These are phyloP conservation scores for Callitettix versicolor DNA, from an alignment of 1,140 invertebrate species.

Conservation along the genomic window DNA sequence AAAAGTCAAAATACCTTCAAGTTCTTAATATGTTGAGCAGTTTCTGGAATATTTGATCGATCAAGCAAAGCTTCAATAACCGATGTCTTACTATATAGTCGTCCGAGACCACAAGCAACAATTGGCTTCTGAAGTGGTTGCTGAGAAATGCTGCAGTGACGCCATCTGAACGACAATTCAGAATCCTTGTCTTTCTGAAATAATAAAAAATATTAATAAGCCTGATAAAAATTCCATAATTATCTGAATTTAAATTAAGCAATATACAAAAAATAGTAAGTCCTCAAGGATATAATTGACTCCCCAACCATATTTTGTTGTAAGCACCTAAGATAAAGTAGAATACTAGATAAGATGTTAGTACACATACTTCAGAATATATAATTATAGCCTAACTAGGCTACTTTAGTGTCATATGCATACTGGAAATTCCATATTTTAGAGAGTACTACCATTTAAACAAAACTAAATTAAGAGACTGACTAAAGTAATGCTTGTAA, in stretches of 20 bases:
- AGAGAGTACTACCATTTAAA: too few species aligned
- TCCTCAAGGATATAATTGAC: not conserved
- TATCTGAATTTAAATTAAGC: too few species aligned
- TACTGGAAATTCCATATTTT: too few species aligned
- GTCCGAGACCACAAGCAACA: slow-evolving; percentile 83
- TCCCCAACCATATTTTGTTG: not conserved
- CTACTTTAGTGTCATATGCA: too few species aligned
- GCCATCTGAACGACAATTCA: slow-evolving; percentile 85
- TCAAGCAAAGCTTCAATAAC: slow-evolving; percentile 84
- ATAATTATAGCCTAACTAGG: too few species aligned
- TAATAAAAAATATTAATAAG: slow-evolving; percentile 19
- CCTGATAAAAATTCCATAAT: too few species aligned
- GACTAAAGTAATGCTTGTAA: too few species aligned
- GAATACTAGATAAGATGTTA: too few species aligned
- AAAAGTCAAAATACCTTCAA: slow-evolving; percentile 49
- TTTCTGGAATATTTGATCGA: slow-evolving; percentile 55
- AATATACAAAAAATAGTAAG: not conserved
- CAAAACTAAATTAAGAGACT: too few species aligned
- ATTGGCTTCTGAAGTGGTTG: slow-evolving; percentile 75
- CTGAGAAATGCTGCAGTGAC: slow-evolving; percentile 85
- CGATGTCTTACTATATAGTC: slow-evolving; percentile 89
- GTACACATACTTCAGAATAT: too few species aligned
- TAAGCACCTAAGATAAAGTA: too few species aligned
- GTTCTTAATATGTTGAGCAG: slow-evolving; percentile 69
- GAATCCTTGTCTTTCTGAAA: slow-evolving; percentile 87